Percentiles rank a stretch among this genome's conserved stretches.
Conservation (phyloP, 2,113 vertebrate species). For the Ornithorhynchus anatinus region DNA sequence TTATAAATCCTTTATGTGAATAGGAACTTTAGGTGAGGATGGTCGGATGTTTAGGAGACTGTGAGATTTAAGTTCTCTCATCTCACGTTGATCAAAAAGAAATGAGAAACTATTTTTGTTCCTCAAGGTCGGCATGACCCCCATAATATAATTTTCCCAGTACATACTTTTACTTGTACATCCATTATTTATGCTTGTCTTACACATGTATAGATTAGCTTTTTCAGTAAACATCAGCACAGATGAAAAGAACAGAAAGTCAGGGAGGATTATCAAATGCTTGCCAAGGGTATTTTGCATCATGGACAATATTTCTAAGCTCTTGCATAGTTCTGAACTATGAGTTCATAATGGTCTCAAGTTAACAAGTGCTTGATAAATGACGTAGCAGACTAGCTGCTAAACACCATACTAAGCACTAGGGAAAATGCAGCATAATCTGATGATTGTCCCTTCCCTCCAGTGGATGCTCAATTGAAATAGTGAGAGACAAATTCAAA, state of each 20-base stretch:
- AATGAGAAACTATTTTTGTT: slow-evolving; percentile 32
- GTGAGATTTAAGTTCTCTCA: no score
- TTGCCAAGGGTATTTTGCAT: slow-evolving; percentile 18
- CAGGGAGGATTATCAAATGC: slow-evolving; percentile 1
- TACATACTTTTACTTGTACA: slow-evolving; percentile 35
- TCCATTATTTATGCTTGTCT: slow-evolving; percentile 56
- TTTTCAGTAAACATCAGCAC: slow-evolving; percentile 45
- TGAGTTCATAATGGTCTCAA: not conserved
- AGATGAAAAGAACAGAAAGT: slow-evolving; percentile 7
- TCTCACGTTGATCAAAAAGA: not conserved
- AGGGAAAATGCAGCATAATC: no score
- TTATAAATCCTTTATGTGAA: no score
- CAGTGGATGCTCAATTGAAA: no score
- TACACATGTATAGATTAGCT: slow-evolving; percentile 37
- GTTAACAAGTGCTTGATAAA: no score
- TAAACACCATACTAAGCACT: no score
- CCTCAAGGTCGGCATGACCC: slow-evolving; percentile 19
- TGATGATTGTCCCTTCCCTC: no score
- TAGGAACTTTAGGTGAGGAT: no score
- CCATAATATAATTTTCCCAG: slow-evolving; percentile 54
- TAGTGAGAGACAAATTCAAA: no score
- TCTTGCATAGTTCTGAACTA: slow-evolving; percentile 11
- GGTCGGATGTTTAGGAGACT: no score
- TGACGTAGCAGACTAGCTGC: no score
- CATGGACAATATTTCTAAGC: slow-evolving; percentile 1